phyloP scores from a whole-genome alignment of 2,888 invertebrate genomes.

The Teleogryllus oceanicus region DNA sequence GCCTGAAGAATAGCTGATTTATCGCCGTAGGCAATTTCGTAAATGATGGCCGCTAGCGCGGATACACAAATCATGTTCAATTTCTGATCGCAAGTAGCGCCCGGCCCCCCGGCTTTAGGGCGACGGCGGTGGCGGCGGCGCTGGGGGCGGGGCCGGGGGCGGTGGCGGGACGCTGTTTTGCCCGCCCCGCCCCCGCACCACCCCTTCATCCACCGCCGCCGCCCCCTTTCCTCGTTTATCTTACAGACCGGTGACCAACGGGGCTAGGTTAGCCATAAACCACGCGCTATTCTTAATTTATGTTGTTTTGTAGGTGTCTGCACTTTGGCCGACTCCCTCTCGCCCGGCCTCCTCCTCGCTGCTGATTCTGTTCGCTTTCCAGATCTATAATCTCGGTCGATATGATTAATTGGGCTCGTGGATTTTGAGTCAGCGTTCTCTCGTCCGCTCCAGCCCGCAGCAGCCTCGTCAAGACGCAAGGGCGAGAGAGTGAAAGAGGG shows the following conservation, averaged over 20 bases:
- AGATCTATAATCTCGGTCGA: conserved; percentile 19
- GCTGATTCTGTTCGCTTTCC: conserved; percentile 12
- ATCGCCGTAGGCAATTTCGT: conserved; percentile 18
- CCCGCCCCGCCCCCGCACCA: neutral
- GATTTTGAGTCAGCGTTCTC: conserved; percentile 25
- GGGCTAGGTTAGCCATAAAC: conserved; percentile 18
- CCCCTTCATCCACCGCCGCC: neutral
- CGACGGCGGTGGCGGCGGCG: neutral
- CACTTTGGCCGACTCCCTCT: neutral
- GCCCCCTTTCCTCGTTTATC: conserved; percentile 1
- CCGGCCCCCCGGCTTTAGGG: neutral
- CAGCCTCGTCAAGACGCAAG: neutral
- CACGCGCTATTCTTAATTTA: conserved; percentile 1
- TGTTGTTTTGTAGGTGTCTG: conserved; percentile 18
- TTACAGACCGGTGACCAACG: conserved; percentile 10
- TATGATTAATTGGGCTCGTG: conserved; percentile 27
- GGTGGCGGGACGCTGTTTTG: neutral
- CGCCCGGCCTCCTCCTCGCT: neutral
- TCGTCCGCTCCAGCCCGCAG: neutral
- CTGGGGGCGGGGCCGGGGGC: neutral
- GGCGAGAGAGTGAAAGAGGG: neutral
- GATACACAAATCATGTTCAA: conserved; percentile 9
- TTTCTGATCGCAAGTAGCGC: conserved; percentile 10
- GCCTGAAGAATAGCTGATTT: conserved; percentile 18
- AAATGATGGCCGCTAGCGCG: neutral